Conservation (phyloP, 2,797 vertebrate species). For the Sciaenops ocellatus region DNA sequence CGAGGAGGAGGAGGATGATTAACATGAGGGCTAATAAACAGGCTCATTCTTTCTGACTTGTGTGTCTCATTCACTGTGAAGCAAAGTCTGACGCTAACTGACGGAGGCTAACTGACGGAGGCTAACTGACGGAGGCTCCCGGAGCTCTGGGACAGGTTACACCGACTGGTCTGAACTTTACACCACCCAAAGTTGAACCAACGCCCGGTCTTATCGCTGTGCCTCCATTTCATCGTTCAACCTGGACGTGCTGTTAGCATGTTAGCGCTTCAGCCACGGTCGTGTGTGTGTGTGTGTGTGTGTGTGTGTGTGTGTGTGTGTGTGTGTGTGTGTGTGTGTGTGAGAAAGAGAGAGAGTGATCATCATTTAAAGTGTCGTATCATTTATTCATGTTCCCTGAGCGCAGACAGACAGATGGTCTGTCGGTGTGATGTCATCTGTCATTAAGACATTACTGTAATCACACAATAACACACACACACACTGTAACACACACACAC, state of each 20-base stretch:
- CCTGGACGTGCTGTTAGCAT: too few relatives aligned
- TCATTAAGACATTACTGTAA: conserved; percentile 74
- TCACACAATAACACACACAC: conserved; percentile 40
- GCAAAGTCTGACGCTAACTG: too few relatives aligned
- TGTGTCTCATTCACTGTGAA: conserved; percentile 42
- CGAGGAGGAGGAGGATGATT: conserved; percentile 71
- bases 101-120: too few relatives aligned
- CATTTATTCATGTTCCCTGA: conserved; percentile 74
- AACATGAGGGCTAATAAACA: conserved; percentile 82
- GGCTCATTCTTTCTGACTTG: conserved; percentile 77
- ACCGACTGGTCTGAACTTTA: too few relatives aligned
- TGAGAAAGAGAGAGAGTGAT: too few relatives aligned
- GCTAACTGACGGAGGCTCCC: too few relatives aligned
- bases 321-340: background rate
- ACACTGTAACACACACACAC: conserved; percentile 27
- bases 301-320: conserved; percentile 1
- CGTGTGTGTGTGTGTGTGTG: too few relatives aligned
- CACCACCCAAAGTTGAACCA: too few relatives aligned
- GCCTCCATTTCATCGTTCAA: too few relatives aligned
- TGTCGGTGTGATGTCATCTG: conserved; percentile 71
- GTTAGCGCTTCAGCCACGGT: too few relatives aligned
- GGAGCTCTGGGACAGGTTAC: too few relatives aligned
- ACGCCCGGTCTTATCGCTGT: too few relatives aligned
- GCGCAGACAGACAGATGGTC: conserved; percentile 81
- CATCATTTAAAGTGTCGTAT: conserved; percentile 52